A percentile compares a stretch with the other conserved stretches of the same genome.
Evolutionary conservation across 2,113 vertebrate species (phyloP).

Genomic region (Xenus cinereus): DNA sequence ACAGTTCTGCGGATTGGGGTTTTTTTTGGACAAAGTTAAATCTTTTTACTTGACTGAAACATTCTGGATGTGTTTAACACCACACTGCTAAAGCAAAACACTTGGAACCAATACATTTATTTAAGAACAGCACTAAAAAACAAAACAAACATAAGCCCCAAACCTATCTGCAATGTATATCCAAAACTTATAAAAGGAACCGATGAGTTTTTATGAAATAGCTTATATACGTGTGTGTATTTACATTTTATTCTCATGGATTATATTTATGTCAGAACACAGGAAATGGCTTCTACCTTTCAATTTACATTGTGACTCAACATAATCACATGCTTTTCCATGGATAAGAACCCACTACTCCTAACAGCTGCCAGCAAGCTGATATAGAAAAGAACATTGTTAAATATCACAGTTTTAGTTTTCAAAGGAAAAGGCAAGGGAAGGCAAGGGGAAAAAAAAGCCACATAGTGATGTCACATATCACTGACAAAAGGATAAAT

Average conservation of each 20-base stretch:
- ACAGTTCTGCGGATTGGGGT: neutral
- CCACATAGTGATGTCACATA: neutral
- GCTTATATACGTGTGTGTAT: neutral
- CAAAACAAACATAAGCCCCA: neutral
- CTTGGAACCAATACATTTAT: neutral
- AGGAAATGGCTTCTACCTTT: neutral
- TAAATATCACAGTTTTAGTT: neutral
- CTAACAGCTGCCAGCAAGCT: neutral
- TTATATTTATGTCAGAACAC: neutral
- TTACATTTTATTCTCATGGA: neutral
- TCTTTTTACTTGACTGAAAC: neutral
- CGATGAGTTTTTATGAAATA: neutral
- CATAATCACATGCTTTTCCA: neutral
- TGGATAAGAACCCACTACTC: neutral
- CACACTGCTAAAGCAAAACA: neutral
- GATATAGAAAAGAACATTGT: neutral
- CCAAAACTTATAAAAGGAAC: neutral
- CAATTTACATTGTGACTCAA: neutral
- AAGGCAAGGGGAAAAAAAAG: neutral
- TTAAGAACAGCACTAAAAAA: neutral
- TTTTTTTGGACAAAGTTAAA: neutral
- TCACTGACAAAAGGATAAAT: neutral
- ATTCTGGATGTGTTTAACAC: neutral
- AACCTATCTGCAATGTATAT: neutral
- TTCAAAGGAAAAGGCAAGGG: neutral